Evolutionary conservation across 2,113 vertebrate genomes (phyloP).

Genomic region (Edolisoma coerulescens): DNA sequence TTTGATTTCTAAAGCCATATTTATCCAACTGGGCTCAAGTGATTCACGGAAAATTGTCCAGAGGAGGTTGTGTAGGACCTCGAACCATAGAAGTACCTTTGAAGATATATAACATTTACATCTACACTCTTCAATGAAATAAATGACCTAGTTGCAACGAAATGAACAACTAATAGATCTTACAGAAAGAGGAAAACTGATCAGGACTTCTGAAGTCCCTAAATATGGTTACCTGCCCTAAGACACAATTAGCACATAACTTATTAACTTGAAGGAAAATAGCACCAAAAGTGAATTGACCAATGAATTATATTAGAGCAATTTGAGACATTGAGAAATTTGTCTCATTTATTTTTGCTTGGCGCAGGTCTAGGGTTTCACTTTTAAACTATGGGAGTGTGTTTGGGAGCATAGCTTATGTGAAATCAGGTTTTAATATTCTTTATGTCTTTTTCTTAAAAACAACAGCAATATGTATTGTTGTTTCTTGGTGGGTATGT

Average conservation of each 20-base stretch:
- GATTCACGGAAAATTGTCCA: not conserved
- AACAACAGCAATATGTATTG: not conserved
- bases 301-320: not conserved
- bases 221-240: not conserved
- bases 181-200: not conserved
- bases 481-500: not conserved
- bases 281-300: not conserved
- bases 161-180: not conserved
- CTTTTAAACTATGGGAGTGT: not conserved
- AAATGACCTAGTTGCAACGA: not conserved
- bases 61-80: not conserved
- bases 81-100: not conserved
- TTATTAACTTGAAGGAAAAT: not conserved
- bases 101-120: not conserved
- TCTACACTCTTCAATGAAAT: not conserved
- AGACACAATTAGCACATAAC: not conserved
- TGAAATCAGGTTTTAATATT: not conserved
- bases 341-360: not conserved
- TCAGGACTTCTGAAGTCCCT: not conserved
- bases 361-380: not conserved
- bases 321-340: not conserved
- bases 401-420: not conserved
- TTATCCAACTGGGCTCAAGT: not conserved
- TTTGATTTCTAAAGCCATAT: not conserved
- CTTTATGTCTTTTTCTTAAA: not conserved